Evolutionary conservation across 92 coral and sea anemone genomes (phyloP).

Genomic region (Hydrozoanthus gracilis): DNA sequence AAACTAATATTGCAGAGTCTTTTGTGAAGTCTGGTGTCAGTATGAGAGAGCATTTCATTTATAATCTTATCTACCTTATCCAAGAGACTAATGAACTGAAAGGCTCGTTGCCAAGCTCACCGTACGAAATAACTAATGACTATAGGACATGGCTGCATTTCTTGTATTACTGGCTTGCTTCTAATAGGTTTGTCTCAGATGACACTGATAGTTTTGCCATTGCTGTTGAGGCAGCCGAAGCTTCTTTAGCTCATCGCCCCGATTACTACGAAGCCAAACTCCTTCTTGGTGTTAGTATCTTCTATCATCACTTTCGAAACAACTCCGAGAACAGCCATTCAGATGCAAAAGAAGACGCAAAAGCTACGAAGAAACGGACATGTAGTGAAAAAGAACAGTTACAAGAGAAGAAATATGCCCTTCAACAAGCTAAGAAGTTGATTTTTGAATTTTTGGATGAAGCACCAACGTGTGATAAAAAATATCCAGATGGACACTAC

Average conservation of each 20-base stretch:
- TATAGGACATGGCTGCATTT: conserved; percentile 27
- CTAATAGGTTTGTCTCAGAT: conserved; percentile 1
- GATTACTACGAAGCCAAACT: conserved; percentile 20
- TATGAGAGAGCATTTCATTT: neutral
- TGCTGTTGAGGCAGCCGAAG: conserved; percentile 19
- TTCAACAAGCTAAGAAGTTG: conserved; percentile 12
- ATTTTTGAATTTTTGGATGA: conserved; percentile 20
- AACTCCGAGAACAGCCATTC: neutral
- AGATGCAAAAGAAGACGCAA: neutral
- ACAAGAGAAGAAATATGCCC: neutral
- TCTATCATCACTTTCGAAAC: neutral
- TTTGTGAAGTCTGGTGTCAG: neutral
- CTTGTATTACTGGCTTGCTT: conserved; percentile 24
- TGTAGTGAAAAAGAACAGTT: neutral
- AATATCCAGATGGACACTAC: conserved; percentile 25
- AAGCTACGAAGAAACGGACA: neutral
- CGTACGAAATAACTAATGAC: conserved; percentile 18
- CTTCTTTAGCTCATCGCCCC: conserved; percentile 2
- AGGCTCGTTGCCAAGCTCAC: conserved; percentile 22
- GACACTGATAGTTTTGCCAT: neutral
- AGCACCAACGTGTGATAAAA: conserved; percentile 4
- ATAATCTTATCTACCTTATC: conserved; percentile 12
- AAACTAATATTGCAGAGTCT: neutral
- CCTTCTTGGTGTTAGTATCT: conserved; percentile 4
- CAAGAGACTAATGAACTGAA: neutral